phyloP scores from a whole-genome alignment of 2,888 invertebrate genomes.

The Watsonalla cultraria region DNA sequence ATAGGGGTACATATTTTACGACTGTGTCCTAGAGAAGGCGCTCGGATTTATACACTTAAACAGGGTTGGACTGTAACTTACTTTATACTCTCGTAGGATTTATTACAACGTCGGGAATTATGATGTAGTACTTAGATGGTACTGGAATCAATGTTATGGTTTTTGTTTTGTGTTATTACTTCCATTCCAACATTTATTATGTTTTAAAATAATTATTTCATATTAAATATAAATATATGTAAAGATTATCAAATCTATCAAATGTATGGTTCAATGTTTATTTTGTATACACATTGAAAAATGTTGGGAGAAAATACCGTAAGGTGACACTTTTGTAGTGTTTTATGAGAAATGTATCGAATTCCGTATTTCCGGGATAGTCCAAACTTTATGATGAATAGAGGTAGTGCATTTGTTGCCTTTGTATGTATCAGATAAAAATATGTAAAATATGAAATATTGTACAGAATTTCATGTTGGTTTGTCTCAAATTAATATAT shows the following conservation, averaged over 20 bases:
- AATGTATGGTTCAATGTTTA: no score
- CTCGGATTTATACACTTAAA: background rate
- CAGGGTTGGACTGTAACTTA: background rate
- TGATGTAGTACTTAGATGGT: slow-evolving; percentile 9
- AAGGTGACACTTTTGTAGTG: no score
- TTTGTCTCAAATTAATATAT: slow-evolving; percentile 32
- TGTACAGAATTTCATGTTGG: slow-evolving; percentile 26
- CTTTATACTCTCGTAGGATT: background rate
- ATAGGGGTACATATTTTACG: no score
- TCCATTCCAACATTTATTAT: slow-evolving; percentile 27
- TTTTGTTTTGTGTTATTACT: slow-evolving; percentile 20
- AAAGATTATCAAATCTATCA: no score
- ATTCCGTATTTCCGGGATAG: no score
- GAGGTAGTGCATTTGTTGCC: background rate
- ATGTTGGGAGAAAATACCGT: no score
- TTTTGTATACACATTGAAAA: no score
- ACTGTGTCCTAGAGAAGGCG: no score
- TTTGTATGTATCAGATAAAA: background rate
- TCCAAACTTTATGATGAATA: no score
- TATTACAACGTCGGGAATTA: slow-evolving; percentile 12
- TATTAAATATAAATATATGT: no score
- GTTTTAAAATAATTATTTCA: background rate
- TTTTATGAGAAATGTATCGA: no score
- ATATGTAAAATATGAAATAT: slow-evolving; percentile 14
- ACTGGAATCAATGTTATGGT: slow-evolving; percentile 13